Base-by-base conservation (phyloP, 1,140 invertebrate species). In the Leptinotarsa defecta region DNA sequence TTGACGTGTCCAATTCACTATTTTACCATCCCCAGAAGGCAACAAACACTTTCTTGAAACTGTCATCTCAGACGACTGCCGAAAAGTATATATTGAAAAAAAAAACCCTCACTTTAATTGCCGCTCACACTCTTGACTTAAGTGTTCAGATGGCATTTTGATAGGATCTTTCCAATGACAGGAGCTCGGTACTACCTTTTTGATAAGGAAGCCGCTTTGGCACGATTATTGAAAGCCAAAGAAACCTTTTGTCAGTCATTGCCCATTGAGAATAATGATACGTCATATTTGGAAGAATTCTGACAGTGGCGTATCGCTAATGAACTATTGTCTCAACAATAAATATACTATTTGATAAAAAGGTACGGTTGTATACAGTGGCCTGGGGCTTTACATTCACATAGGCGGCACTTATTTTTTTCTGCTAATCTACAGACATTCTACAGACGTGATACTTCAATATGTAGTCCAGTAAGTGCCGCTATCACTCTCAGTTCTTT, bases 91-190 rank as follows among this genome's bases (percentile, higher is more conserved):
- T 57, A 19, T 17, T 17, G 52, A 19, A 57, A 57, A 43, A 43
- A 43, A 43, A 2, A 43, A 43, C 34, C 34, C 34, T 43, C 34
- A 43, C 34, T 43, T 43, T 43, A 43, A 43, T 43, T 43, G 34
- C 34, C 34, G 34, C 34, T 43, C 34, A 43, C 34, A 15, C 52
- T 57, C 52, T 57, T 57, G 52, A 57, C 52, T 57, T 19, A n/a
- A 57, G 52, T 57, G 52, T 57, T 57, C 52, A 57, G 52, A 57
- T 57, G 52, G 52, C 52, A 57, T 57, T 57, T 57, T 57, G 52
- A 57, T 57, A 57, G 52, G 17, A 57, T 19, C 15, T 15, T 57
- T 19, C 52, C 52, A 57, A 57, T 57, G 52, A 57, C 52, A 57
- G 52, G 52, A 57, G 52, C n/a, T 57, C n/a, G 52, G 52, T 57